These are phyloP conservation scores for Hystrix cristata DNA, from an alignment of 2,113 vertebrate species.

Conservation along the genomic window DNA sequence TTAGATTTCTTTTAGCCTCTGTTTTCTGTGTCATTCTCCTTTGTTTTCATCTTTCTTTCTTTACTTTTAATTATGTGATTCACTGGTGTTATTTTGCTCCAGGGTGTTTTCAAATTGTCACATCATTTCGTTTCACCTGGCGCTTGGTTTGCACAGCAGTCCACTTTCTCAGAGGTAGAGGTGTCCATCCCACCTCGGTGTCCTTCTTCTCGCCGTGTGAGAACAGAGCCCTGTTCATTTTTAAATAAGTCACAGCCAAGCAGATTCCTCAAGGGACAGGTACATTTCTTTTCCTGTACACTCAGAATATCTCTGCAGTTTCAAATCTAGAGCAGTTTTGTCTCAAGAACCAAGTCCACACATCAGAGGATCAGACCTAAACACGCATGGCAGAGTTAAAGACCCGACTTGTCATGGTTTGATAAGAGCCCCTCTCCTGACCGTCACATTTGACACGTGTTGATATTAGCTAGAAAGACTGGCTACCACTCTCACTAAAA, in stretches of 20 bases:
- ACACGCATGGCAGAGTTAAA: neutral
- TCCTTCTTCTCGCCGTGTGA: neutral
- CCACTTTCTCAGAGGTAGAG: neutral
- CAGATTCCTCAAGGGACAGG: neutral
- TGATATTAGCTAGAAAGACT: neutral
- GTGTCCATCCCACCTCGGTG: neutral
- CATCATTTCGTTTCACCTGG: neutral
- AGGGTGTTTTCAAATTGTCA: neutral
- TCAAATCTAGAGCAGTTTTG: slow-evolving; percentile 41
- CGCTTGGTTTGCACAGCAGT: neutral
- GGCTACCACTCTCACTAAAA: neutral
- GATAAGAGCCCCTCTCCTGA: neutral
- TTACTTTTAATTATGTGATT: neutral
- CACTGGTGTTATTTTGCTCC: neutral
- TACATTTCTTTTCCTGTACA: neutral
- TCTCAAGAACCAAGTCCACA: slow-evolving; percentile 38
- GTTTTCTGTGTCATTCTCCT: neutral
- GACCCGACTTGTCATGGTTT: neutral
- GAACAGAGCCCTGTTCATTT: slow-evolving; percentile 35
- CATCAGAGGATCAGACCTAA: neutral
- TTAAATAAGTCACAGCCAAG: neutral
- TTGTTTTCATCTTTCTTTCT: neutral
- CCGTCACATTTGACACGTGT: neutral
- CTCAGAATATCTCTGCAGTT: slow-evolving; percentile 19
- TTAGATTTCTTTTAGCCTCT: neutral